These are phyloP conservation scores for Eretmochelys imbricata DNA, from an alignment of 2,113 vertebrate genomes.

Conservation along the genomic window DNA sequence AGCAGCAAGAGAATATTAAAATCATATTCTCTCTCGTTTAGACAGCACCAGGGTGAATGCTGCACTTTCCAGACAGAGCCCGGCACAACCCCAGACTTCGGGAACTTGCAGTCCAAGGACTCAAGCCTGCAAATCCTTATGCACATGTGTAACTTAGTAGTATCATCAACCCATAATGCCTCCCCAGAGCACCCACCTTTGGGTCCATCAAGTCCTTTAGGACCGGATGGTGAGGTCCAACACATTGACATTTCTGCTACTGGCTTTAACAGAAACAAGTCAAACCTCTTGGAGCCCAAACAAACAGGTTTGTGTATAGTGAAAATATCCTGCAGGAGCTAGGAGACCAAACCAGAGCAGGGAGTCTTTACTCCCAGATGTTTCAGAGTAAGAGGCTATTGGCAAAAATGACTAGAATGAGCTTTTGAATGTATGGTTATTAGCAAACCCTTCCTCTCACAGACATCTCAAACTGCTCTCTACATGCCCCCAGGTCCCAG, in stretches of 20 bases:
- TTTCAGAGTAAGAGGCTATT: not conserved
- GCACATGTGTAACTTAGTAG: not conserved
- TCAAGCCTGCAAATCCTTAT: not conserved
- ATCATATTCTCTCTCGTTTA: not conserved
- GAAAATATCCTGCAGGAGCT: not conserved
- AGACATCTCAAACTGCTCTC: not conserved
- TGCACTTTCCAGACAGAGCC: not conserved
- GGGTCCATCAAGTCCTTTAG: not conserved
- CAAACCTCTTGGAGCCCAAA: not conserved
- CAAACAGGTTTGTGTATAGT: not conserved
- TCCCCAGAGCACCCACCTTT: not conserved
- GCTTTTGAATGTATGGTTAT: not conserved
- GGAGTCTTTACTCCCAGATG: conserved; percentile 29
- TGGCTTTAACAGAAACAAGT: not conserved
- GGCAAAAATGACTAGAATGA: not conserved
- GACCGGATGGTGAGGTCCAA: not conserved
- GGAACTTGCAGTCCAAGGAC: not conserved
- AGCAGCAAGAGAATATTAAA: not conserved
- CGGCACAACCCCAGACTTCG: too few species aligned
- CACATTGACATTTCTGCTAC: not conserved
- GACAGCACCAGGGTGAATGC: not conserved
- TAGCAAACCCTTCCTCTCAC: not conserved
- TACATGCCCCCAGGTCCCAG: conserved; percentile 18
- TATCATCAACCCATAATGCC: not conserved
- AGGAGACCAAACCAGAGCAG: not conserved